phyloP scores from a whole-genome alignment of 2,888 invertebrate species.

The Pemphredon lugubris region DNA sequence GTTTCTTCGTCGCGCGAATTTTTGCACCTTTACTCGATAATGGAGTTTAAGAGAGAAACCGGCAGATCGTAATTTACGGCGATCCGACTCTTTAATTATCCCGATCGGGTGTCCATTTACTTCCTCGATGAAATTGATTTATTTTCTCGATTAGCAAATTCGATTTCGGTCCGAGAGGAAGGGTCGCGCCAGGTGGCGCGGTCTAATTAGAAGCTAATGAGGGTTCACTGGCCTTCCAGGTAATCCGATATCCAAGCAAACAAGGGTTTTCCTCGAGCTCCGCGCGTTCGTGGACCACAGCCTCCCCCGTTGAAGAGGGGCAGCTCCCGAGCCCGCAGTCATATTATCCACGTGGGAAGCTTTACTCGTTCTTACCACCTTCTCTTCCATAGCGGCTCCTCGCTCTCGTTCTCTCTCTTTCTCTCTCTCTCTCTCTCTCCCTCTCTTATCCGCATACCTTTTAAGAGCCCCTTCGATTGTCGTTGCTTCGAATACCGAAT shows the following conservation, averaged over 20 bases:
- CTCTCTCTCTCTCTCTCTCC: no score
- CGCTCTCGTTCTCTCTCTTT: no score
- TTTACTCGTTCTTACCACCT: conserved; percentile 51
- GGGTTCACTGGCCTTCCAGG: conserved; percentile 53
- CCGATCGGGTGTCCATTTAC: not conserved
- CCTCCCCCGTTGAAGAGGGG: conserved; percentile 50
- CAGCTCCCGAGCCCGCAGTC: conserved; percentile 73
- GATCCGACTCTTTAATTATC: not conserved
- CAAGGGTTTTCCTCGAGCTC: conserved; percentile 67
- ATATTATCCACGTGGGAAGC: conserved; percentile 80
- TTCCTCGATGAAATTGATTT: not conserved
- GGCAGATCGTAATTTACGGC: not conserved
- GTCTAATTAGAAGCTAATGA: conserved; percentile 69
- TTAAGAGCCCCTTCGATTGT: conserved; percentile 33
- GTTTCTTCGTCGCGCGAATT: no score
- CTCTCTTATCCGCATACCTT: conserved; percentile 31
- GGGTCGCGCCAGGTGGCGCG: conserved; percentile 38
- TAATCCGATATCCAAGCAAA: conserved; percentile 69
- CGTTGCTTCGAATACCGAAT: conserved; percentile 29
- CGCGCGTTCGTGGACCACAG: conserved; percentile 57
- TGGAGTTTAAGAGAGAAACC: no score
- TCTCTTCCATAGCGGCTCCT: conserved; percentile 47
- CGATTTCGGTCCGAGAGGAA: not conserved
- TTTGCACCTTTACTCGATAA: no score
- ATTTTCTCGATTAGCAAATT: conserved; percentile 13